Evolutionary conservation across 2,888 invertebrate genomes (phyloP), one percentile per base, ranked within the genome.

Genomic region (Homarus gammarus): DNA sequence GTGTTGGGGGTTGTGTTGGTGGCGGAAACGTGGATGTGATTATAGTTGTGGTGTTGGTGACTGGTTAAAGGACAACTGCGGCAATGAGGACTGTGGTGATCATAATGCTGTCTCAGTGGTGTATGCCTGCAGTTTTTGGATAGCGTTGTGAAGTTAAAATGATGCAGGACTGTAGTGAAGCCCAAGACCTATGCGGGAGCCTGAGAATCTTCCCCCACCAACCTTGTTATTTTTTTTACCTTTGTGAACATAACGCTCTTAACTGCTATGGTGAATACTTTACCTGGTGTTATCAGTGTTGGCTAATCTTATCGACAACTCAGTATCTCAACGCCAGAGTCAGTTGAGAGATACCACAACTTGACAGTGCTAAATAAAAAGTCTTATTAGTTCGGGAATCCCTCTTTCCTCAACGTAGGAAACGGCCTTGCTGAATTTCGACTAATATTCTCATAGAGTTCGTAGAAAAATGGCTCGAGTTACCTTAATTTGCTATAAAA

Each of bases 271-370:
- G 15, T 44, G 44, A n/a, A 33, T 75, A 18, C 2, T 78, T 51
- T 77, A 18, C 51, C 15, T 27, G 33, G 15, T 36, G 78, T n/a
- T 78, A 78, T 78, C 78, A 33, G 22, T 18, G 56, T 18, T 18
- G 6, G 33, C 31, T 56, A 78, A 56, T 78, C 78, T 78, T 78
- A 78, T 78, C 78, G 22, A 6, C 10, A 56, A 33, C 78, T 56
- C 22, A 12, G 49, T 56, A 56, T 51, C 33, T 6, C 8, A 78
- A n/a, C 22, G 56, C 2, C 56, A 56, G 15, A 12, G 56, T 18
- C 56, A 56, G 18, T 18, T 18, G 56, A 56, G 56, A 56, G 56
- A 56, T 56, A 12, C 12, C 22, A 2, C 22, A 22, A 1, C 56
- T 18, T 22, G 56, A 56, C 3, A 18, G 56, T 18, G 56, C 22